A percentile compares a stretch with the other conserved stretches of the same genome.
These are phyloP conservation scores for Isichthys henryi DNA, from an alignment of 2,113 vertebrate genomes.

Conservation along the genomic window DNA sequence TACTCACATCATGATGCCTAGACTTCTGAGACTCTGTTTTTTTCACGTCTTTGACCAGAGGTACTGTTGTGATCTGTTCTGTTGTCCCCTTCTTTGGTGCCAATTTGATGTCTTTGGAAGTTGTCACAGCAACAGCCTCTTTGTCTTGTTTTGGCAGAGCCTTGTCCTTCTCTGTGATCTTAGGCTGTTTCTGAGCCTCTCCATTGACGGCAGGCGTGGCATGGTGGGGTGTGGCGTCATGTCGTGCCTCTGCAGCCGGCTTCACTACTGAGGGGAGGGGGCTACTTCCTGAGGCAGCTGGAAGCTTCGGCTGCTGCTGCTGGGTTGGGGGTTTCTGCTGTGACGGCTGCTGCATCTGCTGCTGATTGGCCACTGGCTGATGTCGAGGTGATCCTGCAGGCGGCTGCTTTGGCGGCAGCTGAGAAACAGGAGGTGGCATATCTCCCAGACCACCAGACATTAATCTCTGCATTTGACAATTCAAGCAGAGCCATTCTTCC, in stretches of 20 bases:
- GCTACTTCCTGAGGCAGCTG: slow-evolving; percentile 64
- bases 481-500: slow-evolving; percentile 98
- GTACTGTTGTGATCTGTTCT: slow-evolving; percentile 41
- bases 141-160: slow-evolving; percentile 53
- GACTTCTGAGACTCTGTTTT: slow-evolving; percentile 57
- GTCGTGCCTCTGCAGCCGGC: slow-evolving; percentile 60
- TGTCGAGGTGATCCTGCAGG: slow-evolving; percentile 63
- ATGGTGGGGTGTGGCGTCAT: slow-evolving; percentile 52
- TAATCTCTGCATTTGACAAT: slow-evolving; percentile 95
- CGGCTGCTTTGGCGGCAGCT: slow-evolving; percentile 54
- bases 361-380: slow-evolving; percentile 55
- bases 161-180: slow-evolving; percentile 58
- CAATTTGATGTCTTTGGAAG: slow-evolving; percentile 45
- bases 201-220: slow-evolving; percentile 53
- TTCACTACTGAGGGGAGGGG: slow-evolving; percentile 57
- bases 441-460: slow-evolving; percentile 87
- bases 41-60: slow-evolving; percentile 63
- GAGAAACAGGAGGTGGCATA: slow-evolving; percentile 58
- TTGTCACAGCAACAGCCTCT: slow-evolving; percentile 33
- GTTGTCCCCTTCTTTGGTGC: slow-evolving; percentile 58
- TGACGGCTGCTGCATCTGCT: slow-evolving; percentile 38
- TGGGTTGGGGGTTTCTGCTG: slow-evolving; percentile 53
- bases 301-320: slow-evolving; percentile 35
- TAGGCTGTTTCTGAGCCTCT: slow-evolving; percentile 56
- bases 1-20: slow-evolving; percentile 85